phyloP scores from a whole-genome alignment of 37 sponge, comb jelly and placozoan genomes.

The Agelas oroides region DNA sequence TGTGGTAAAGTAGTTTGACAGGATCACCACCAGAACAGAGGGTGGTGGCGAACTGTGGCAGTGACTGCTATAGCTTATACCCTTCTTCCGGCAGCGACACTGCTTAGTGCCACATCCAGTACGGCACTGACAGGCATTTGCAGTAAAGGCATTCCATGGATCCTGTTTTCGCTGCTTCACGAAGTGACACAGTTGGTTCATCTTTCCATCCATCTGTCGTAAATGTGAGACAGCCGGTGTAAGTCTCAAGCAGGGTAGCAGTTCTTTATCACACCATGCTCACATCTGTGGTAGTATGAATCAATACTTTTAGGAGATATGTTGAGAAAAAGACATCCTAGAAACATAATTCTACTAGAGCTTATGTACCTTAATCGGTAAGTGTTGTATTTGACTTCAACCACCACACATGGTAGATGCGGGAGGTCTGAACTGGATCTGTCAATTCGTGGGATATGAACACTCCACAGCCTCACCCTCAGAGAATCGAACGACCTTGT shows the following conservation, averaged over 20 bases:
- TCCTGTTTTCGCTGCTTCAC: too few relatives aligned
- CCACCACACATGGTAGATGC: conserved; percentile 21
- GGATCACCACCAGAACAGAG: too few relatives aligned
- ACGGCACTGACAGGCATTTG: too few relatives aligned
- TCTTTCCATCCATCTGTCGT: conserved; percentile 22
- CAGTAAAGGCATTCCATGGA: too few relatives aligned
- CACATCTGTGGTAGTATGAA: not conserved
- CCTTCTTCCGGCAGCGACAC: too few relatives aligned
- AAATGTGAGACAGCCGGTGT: not conserved
- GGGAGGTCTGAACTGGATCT: conserved; percentile 20
- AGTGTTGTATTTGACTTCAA: conserved; percentile 18
- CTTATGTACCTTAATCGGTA: not conserved
- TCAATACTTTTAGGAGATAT: too few relatives aligned
- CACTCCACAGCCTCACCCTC: conserved; percentile 30
- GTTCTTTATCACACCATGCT: conserved; percentile 11
- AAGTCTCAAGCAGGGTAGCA: conserved; percentile 31
- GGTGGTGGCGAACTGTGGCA: too few relatives aligned
- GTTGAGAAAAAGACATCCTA: too few relatives aligned
- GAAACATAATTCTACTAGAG: not conserved
- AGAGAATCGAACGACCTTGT: not conserved
- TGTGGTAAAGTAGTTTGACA: too few relatives aligned
- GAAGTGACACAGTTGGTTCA: not conserved
- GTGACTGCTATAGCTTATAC: too few relatives aligned
- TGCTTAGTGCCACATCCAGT: too few relatives aligned
- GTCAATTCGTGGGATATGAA: conserved; percentile 39